Evolutionary conservation across 2,888 invertebrate species (phyloP).

Genomic region (Cheilosia vulpina): DNA sequence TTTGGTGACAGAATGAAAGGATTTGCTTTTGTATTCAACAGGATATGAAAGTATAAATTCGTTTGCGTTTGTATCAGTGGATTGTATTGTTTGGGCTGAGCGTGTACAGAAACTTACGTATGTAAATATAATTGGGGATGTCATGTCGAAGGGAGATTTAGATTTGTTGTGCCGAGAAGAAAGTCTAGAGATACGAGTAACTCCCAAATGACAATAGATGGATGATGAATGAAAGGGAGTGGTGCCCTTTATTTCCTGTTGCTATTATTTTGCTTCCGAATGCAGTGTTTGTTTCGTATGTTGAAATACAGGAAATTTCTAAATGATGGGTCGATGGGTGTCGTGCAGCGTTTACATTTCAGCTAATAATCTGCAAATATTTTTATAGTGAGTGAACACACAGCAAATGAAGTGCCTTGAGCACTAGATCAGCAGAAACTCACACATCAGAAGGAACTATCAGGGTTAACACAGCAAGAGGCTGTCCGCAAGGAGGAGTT

Average conservation of each 20-base stretch:
- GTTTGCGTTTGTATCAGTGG: slow-evolving; percentile 18
- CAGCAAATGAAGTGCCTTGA: no score
- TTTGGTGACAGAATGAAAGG: slow-evolving; percentile 48
- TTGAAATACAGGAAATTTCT: no score
- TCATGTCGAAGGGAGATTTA: slow-evolving; percentile 26
- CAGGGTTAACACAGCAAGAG: no score
- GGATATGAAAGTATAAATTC: slow-evolving; percentile 60
- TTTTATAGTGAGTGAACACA: no score
- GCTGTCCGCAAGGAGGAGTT: no score
- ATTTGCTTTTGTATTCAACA: slow-evolving; percentile 59
- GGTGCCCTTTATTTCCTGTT: neutral
- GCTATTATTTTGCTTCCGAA: neutral
- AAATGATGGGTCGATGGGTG: no score
- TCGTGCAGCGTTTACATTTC: no score
- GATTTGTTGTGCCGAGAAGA: slow-evolving; percentile 1
- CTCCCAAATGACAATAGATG: slow-evolving; percentile 17
- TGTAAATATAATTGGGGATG: slow-evolving; percentile 41
- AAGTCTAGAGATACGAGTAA: neutral
- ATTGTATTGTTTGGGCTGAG: slow-evolving; percentile 14
- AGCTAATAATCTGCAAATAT: no score
- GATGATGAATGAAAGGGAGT: neutral
- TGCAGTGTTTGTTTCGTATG: neutral
- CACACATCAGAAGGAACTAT: no score
- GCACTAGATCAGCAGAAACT: no score
- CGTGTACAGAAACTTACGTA: slow-evolving; percentile 11